These are phyloP conservation scores for Sinodicranocentrus sp. DNA, from an alignment of 2,888 invertebrate species.

Conservation along the genomic window DNA sequence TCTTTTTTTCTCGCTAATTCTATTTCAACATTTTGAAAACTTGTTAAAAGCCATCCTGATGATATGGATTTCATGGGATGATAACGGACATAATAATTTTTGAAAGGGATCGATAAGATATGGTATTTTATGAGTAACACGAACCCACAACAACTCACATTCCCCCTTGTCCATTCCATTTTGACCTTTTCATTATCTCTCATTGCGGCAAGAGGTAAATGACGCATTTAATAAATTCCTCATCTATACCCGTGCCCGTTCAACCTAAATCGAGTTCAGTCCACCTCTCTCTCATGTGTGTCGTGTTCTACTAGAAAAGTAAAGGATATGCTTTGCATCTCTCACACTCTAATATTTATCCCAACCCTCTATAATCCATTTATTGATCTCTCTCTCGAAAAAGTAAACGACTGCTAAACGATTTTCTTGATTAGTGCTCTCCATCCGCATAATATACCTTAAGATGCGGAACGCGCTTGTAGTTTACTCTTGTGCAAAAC, in stretches of 20 bases:
- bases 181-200: conserved; percentile 66
- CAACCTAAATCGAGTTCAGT: conserved; percentile 35
- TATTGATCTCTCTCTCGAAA: conserved; percentile 24
- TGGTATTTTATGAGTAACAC: conserved; percentile 51
- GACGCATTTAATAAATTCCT: conserved; percentile 63
- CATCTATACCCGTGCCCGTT: conserved; percentile 54
- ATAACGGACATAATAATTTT: conserved; percentile 39
- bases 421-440: conserved; percentile 55
- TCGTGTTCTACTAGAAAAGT: no score
- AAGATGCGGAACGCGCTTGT: conserved; percentile 36
- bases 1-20: background rate
- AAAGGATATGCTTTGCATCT: background rate
- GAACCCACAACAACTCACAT: conserved; percentile 25
- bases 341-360: background rate
- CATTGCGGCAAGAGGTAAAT: conserved; percentile 54
- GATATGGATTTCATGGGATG: conserved; percentile 54
- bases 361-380: conserved; percentile 9
- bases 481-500: no score
- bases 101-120: conserved; percentile 26
- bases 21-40: conserved; percentile 30
- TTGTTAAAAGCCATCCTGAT: conserved; percentile 22
- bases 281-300: conserved; percentile 4
- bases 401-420: conserved; percentile 40
- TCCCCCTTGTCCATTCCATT: conserved; percentile 31
- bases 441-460: conserved; percentile 17